Evolutionary conservation across 2,888 invertebrate genomes (phyloP).

Genomic region (Meghimatium bilineatum): DNA sequence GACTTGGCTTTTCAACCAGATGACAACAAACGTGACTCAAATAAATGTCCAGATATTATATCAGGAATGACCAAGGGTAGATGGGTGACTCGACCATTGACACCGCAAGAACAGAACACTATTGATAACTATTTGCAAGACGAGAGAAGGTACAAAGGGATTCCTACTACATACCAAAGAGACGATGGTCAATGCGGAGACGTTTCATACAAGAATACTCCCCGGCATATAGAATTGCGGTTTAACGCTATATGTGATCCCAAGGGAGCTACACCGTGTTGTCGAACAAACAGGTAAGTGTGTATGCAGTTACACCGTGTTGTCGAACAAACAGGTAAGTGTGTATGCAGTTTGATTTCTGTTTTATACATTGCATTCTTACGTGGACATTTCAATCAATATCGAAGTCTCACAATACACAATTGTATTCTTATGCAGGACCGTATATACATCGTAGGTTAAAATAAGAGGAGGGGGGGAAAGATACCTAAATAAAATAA

Average conservation of each 20-base stretch:
- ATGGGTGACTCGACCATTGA: slow-evolving; percentile 36
- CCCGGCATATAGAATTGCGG: slow-evolving; percentile 34
- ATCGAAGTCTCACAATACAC: too few species aligned
- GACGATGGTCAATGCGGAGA: slow-evolving; percentile 49
- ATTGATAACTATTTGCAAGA: slow-evolving; percentile 42
- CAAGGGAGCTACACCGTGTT: slow-evolving; percentile 49
- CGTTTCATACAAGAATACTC: slow-evolving; percentile 37
- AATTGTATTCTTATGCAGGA: too few species aligned
- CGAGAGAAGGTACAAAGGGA: slow-evolving; percentile 27
- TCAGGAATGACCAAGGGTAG: slow-evolving; percentile 27
- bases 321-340: slow-evolving; percentile 37
- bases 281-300: slow-evolving; percentile 30
- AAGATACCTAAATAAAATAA: too few species aligned
- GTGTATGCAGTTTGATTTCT: too few species aligned
- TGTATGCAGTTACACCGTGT: slow-evolving; percentile 40
- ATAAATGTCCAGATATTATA: slow-evolving; percentile 33
- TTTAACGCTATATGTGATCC: slow-evolving; percentile 51
- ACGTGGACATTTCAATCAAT: too few species aligned
- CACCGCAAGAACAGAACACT: neutral
- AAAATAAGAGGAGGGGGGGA: too few species aligned
- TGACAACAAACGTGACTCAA: neutral
- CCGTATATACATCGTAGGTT: too few species aligned
- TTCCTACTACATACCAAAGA: slow-evolving; percentile 46
- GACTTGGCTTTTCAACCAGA: neutral
- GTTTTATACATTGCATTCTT: too few species aligned